Conservation (phyloP, 2,113 vertebrate species). For the Perognathus longimembris region DNA sequence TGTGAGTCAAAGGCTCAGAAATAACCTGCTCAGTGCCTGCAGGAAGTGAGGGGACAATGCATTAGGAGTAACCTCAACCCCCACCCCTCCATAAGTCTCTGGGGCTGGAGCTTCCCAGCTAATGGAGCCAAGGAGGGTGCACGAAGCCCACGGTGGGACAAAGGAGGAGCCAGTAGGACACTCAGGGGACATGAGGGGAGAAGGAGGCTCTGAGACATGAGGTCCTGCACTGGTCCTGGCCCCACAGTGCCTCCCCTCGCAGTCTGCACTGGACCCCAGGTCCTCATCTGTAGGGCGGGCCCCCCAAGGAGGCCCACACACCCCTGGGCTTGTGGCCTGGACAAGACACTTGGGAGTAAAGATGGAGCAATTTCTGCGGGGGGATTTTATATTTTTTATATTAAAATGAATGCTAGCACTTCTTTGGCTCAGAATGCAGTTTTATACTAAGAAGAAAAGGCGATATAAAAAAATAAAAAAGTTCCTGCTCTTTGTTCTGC, state of each 20-base stretch:
- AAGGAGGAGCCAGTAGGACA: not conserved
- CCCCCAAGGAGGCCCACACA: not conserved
- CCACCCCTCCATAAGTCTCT: slow-evolving; percentile 5
- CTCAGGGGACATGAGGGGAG: not conserved
- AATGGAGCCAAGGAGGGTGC: no score
- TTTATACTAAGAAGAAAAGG: not conserved
- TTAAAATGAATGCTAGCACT: not conserved
- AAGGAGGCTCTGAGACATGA: not conserved
- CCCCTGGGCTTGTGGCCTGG: not conserved
- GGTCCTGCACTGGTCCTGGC: accelerated
- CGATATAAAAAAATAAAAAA: not conserved
- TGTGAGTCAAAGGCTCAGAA: not conserved
- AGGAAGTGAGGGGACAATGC: slow-evolving; percentile 43
- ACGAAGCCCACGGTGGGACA: not conserved
- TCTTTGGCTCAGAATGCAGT: slow-evolving; percentile 40
- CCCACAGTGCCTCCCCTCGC: not conserved
- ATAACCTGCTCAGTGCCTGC: not conserved
- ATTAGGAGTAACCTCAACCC: not conserved
- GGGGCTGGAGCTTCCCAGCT: not conserved
- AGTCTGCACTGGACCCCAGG: not conserved
- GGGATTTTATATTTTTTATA: not conserved
- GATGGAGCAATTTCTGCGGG: not conserved
- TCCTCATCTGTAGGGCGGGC: not conserved
- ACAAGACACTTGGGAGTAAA: not conserved
- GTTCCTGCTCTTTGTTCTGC: not conserved